These are phyloP conservation scores for Luperina nickerlii DNA, from an alignment of 2,888 invertebrate species.

Conservation along the genomic window DNA sequence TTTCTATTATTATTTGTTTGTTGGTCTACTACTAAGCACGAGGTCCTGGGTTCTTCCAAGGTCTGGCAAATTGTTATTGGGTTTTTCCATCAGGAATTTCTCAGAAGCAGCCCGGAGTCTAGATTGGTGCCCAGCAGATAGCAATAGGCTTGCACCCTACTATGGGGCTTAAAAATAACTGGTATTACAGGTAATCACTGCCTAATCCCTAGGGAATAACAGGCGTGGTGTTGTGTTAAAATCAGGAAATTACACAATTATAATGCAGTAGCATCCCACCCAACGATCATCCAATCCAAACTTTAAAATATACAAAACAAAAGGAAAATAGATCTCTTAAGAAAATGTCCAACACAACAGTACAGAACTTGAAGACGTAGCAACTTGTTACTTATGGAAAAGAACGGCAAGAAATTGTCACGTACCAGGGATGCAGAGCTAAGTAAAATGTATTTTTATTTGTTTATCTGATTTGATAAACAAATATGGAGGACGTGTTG, in stretches of 20 bases:
- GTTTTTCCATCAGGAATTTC: too few relatives aligned
- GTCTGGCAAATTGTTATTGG: too few relatives aligned
- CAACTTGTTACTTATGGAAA: not conserved
- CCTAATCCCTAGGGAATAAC: not conserved
- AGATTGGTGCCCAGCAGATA: too few relatives aligned
- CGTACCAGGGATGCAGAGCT: not conserved
- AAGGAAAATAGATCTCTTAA: not conserved
- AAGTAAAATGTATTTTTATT: not conserved
- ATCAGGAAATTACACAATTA: not conserved
- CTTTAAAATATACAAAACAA: conserved; percentile 8
- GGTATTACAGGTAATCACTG: not conserved
- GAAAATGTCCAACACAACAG: not conserved
- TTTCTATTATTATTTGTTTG: too few relatives aligned
- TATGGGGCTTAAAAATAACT: not conserved
- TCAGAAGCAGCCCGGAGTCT: too few relatives aligned
- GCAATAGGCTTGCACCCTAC: too few relatives aligned
- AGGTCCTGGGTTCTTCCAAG: too few relatives aligned
- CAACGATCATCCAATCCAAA: not conserved
- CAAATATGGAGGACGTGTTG: not conserved
- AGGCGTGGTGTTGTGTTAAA: not conserved
- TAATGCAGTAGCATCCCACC: not conserved
- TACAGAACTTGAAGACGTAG: not conserved
- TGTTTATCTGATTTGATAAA: not conserved
- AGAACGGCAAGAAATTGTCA: not conserved
- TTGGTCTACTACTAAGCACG: too few relatives aligned